A percentile compares a stretch with the other conserved stretches of the same genome.
phyloP scores from a whole-genome alignment of 2,113 vertebrate genomes.

The Pao palembangensis region DNA sequence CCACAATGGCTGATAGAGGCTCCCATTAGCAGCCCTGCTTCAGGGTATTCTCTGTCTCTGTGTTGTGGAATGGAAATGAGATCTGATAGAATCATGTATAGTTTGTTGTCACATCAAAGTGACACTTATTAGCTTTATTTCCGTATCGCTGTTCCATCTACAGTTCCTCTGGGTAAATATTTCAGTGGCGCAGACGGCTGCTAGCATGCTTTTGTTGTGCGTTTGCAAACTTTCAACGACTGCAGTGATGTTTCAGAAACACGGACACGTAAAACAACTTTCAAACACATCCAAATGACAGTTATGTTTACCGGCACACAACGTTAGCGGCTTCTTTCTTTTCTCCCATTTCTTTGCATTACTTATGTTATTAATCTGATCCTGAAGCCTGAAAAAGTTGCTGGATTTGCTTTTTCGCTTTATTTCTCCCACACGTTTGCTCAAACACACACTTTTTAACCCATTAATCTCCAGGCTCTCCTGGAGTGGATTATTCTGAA shows the following conservation, averaged over 20 bases:
- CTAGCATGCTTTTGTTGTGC: constrained; percentile 35
- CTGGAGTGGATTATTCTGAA: constrained; percentile 70
- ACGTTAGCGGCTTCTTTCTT: constrained; percentile 29
- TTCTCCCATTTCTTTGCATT: constrained; percentile 15
- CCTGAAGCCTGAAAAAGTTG: no score
- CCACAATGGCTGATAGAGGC: constrained; percentile 65
- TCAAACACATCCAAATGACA: constrained; percentile 6
- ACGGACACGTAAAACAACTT: neutral
- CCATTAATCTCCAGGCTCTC: constrained; percentile 58
- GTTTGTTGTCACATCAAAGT: constrained; percentile 76
- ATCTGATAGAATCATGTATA: constrained; percentile 72
- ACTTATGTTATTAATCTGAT: constrained; percentile 20
- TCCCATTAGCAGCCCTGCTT: constrained; percentile 72
- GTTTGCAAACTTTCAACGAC: constrained; percentile 34
- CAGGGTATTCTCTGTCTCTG: constrained; percentile 68
- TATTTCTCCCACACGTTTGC: constrained; percentile 17
- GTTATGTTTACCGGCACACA: constrained; percentile 23
- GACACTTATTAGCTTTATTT: constrained; percentile 75
- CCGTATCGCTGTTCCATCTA: constrained; percentile 62
- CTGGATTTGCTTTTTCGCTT: constrained; percentile 37
- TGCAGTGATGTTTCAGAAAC: no score
- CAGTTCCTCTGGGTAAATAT: constrained; percentile 67
- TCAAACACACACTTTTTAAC: constrained; percentile 10
- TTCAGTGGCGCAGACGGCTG: constrained; percentile 31
- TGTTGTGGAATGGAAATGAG: constrained; percentile 68